Evolutionary conservation across 2,888 invertebrate species (phyloP), one percentile per base, ranked within the genome.

Genomic region (Ditylenchus weischeri): DNA sequence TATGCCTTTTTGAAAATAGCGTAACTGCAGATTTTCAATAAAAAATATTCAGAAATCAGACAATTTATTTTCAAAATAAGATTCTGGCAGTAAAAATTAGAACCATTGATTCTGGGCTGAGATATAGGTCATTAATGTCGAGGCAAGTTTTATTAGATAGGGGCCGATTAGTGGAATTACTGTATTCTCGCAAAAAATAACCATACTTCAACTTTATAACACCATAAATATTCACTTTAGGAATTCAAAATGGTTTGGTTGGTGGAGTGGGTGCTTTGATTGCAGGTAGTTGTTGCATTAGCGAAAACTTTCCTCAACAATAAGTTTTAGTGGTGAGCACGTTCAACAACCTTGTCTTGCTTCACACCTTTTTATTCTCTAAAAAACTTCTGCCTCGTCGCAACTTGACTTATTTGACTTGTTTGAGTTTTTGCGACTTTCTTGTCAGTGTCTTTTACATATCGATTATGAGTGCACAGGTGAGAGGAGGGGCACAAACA

Each of bases 201-300:
- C 29, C 29, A 29, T 29, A 5, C 29, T 29, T 29, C 29, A 29
- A 29, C 2, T 29, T 2, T 29, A 5, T 29, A 29, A 29, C 29
- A 29, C 29, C 29, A 29, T 29, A 29, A 29, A 43, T 8, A 43
- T 43, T 43, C 61, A 64, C 75, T 66, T 51, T 78, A 78, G 72
- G 75, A 36, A 79, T 78, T 73, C 80, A 79, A 69, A 74, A 80
- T 74, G 65, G 72, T 10, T 76, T 79, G 57, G 79, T 79, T 10
- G 79, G 79, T 6, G 69, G 72, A n/a, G 54, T 79, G 60, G 79
- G 79, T 15, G 69, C 76, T 10, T 64, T 70, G 10, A 75, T 78
- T 13, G 79, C 79, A n/a, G 43, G 43, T 43, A 6, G 3, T 6
- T 6, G 15, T 15, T 43, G 3, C 43, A 43, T 43, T 15, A 6